phyloP scores from a whole-genome alignment of 30 jellyfish, hydroid and myxozoan genomes.

The Hydractinia echinata region DNA sequence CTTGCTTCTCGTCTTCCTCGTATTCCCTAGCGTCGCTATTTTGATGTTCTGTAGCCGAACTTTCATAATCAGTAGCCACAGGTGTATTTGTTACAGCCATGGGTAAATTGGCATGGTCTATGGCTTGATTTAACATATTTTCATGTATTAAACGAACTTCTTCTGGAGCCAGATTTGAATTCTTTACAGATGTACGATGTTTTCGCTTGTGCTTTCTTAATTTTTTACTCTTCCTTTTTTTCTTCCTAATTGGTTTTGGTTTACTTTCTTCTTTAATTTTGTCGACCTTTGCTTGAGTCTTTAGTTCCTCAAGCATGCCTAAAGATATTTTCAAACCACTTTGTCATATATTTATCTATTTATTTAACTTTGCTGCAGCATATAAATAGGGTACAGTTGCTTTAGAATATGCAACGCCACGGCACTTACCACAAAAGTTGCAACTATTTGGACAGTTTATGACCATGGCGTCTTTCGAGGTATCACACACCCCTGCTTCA shows the following conservation, averaged over 20 bases:
- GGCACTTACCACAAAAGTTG: constrained; percentile 77
- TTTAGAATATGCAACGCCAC: no score
- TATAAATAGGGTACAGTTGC: no score
- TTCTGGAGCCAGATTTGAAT: constrained; percentile 45
- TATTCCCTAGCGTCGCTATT: constrained; percentile 31
- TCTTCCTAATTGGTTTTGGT: constrained; percentile 22
- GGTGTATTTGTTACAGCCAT: constrained; percentile 45
- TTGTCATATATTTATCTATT: no score
- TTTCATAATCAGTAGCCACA: constrained; percentile 42
- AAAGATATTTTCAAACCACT: background rate
- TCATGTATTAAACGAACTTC: constrained; percentile 68
- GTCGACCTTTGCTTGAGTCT: constrained; percentile 23
- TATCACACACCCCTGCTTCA: constrained; percentile 81
- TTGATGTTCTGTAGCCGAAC: constrained; percentile 47
- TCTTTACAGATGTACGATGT: constrained; percentile 26
- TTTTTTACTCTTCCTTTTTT: constrained; percentile 47
- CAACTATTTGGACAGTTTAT: constrained; percentile 90
- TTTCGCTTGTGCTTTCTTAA: constrained; percentile 47
- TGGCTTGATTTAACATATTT: constrained; percentile 72
- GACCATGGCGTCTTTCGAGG: constrained; percentile 97
- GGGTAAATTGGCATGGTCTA: constrained; percentile 63
- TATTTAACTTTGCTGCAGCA: no score
- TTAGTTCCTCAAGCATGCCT: constrained; percentile 57
- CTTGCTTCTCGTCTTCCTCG: constrained; percentile 23
- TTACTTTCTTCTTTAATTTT: constrained; percentile 31